Evolutionary conservation across 2,113 vertebrate genomes (phyloP), one percentile per base, ranked within the genome.

Genomic region (Rhombomys opimus): DNA sequence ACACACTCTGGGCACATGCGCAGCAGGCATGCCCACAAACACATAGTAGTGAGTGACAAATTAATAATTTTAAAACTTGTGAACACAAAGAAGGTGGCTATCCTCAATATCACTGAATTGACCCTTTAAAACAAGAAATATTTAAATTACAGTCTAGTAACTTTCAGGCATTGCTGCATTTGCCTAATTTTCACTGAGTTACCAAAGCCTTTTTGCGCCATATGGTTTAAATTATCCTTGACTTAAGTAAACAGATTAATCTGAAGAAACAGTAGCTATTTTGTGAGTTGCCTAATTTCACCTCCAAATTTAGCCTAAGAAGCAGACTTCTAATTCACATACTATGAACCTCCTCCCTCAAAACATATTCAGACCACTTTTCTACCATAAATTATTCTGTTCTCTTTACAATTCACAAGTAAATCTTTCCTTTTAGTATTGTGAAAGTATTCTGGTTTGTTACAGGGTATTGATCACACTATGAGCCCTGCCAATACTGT

Each of bases 101-200:
- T 90, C 77, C 89, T 86, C 38, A 81, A 67, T 84, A 87, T 59
- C 85, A 88, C 20, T n/a, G 0, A 3, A 75, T 54, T 57, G 88
- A 94, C 46, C 27, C 5, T 38, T 92, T 68, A 63, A 80, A 95
- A 22, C 27, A 87, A 91, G 8, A 61, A 46, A 84, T n/a, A 54
- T 78, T 85, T 90, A 78, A 95, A 80, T 90, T 61, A 87, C 68
- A 90, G 70, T 65, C n/a, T 61, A 81, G 32, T 93, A 70, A 89
- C 2, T 61, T 84, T 85, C 61, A 73, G 22, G 8, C 27, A 61
- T 57, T 91, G 35, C 76, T 90, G n/a, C 0, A 52, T 61, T 90
- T 87, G 89, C 63, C 12, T 63, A 89, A 50, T 84, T 78, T 80
- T 22, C 4, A 7, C 18, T 91, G 38, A 18, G 7, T 87, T 78